Percentiles rank a stretch among this genome's conserved stretches.
Conservation (phyloP, 2,888 invertebrate genomes). For the Chloroclystis v-ata region DNA sequence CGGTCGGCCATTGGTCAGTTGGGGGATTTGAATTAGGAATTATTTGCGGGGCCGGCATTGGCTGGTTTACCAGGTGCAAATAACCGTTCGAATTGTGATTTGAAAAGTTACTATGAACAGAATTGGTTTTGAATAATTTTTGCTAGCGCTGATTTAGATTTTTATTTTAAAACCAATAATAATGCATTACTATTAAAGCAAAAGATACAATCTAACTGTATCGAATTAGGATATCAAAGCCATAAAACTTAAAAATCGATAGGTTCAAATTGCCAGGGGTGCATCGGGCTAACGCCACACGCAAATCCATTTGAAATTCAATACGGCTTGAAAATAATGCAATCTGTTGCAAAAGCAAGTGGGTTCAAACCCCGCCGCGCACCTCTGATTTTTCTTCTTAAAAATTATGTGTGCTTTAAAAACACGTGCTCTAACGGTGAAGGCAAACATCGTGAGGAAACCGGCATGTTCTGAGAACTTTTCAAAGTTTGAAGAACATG, state of each 20-base stretch:
- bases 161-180: neutral
- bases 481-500: too few relatives aligned
- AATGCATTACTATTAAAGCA: too few relatives aligned
- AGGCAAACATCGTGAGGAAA: too few relatives aligned
- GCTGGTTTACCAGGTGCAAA: slow-evolving; percentile 58
- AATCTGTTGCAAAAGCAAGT: neutral
- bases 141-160: too few relatives aligned
- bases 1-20: slow-evolving; percentile 70
- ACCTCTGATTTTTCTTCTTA: too few relatives aligned
- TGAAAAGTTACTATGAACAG: neutral
- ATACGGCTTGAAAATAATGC: slow-evolving; percentile 40
- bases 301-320: slow-evolving; percentile 65
- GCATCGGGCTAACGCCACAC: slow-evolving; percentile 36
- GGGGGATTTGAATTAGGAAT: slow-evolving; percentile 31
- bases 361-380: too few relatives aligned
- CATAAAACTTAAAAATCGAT: slow-evolving; percentile 23
- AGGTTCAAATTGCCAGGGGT: slow-evolving; percentile 38
- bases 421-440: too few relatives aligned
- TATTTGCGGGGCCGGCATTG: slow-evolving; percentile 41
- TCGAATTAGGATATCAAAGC: slow-evolving; percentile 16
- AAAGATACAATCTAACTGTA: neutral
- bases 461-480: too few relatives aligned
- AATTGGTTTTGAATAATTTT: too few relatives aligned
- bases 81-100: slow-evolving; percentile 28
- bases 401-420: too few relatives aligned